Base-by-base conservation (phyloP, 2,888 invertebrate genomes). In the Ochropleura plecta region DNA sequence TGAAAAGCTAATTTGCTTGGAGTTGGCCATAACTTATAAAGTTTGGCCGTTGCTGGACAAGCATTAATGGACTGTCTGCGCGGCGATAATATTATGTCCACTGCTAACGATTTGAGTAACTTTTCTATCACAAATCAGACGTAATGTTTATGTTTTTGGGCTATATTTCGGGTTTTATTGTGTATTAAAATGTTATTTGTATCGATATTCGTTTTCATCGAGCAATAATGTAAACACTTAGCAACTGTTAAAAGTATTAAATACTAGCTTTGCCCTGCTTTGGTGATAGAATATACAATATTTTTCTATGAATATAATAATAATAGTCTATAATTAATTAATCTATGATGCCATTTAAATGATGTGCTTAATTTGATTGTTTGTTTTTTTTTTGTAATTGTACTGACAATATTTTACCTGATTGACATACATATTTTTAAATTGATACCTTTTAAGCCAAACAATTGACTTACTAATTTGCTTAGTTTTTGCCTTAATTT, bases 131-230 rank as follows among this genome's bases (percentile, higher is more conserved):
- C 77, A 86, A 84, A 84, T 84, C 84, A 86, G 51, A 46, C 8
- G 64, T 76, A 78, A 83, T 82, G 78, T 73, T 86, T 67, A 80
- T 83, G 83, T 76, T 86, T 86, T 83, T 73, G 44, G 44, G n/a
- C 30, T 44, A 73, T 82, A 69, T 73, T 70, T 81, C 30, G n/a
- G n/a, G 64, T 55, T 81, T 81, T 65, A 81, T 84, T 65, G 57
- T 1, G 60, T 67, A 72, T 84, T 44, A 64, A 84, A 71, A 65
- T 67, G 44, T 66, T 65, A 55, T 68, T 74, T 30, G 40, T 65
- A 55, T 55, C 5, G 46, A 79, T 65, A 66, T 42, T 14, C 10
- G 7, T 66, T 48, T 65, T 42, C 4, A 49, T 44, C 5, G 10
- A 60, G 14, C n/a, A n/a, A n/a, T 53, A 10, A 53, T 53, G 53